A percentile compares a stretch with the other conserved stretches of the same genome.
Conservation (phyloP, 2,797 vertebrate genomes). For the Pseudochirops corinnae region DNA sequence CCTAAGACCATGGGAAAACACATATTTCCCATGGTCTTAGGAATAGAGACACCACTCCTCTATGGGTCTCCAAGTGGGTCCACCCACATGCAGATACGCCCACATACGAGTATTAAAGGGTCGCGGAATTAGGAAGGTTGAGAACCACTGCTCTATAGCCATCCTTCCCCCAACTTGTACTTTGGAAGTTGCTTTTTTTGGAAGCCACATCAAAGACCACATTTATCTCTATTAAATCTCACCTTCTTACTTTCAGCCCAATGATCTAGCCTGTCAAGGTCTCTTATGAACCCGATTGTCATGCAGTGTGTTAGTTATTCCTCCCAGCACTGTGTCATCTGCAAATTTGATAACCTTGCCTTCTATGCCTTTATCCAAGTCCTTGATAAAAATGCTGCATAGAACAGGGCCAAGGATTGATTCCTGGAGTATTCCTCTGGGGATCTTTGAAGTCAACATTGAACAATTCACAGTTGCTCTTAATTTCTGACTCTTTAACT, state of each 20-base stretch:
- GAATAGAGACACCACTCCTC: too few species aligned
- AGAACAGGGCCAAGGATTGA: neutral
- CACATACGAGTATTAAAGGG: too few species aligned
- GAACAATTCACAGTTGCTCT: neutral
- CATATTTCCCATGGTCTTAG: too few species aligned
- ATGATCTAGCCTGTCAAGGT: neutral
- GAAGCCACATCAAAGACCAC: neutral
- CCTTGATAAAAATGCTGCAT: neutral
- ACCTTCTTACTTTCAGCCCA: neutral
- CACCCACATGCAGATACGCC: too few species aligned
- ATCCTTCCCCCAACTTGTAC: neutral
- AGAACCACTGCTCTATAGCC: neutral
- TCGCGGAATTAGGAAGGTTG: too few species aligned
- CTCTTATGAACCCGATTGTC: neutral
- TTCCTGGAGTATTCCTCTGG: neutral
- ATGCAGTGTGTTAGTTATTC: neutral
- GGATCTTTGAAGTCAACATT: neutral
- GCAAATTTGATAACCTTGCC: neutral
- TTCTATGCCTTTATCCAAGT: neutral
- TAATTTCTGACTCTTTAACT: neutral
- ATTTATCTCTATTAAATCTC: neutral
- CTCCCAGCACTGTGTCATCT: neutral
- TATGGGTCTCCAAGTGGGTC: too few species aligned
- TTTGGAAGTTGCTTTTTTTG: neutral
- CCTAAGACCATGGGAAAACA: too few species aligned